Percentiles rank a stretch among this genome's conserved stretches.
These are phyloP conservation scores for Myopa tessellatipennis DNA, from an alignment of 2,888 invertebrate species.

Conservation along the genomic window DNA sequence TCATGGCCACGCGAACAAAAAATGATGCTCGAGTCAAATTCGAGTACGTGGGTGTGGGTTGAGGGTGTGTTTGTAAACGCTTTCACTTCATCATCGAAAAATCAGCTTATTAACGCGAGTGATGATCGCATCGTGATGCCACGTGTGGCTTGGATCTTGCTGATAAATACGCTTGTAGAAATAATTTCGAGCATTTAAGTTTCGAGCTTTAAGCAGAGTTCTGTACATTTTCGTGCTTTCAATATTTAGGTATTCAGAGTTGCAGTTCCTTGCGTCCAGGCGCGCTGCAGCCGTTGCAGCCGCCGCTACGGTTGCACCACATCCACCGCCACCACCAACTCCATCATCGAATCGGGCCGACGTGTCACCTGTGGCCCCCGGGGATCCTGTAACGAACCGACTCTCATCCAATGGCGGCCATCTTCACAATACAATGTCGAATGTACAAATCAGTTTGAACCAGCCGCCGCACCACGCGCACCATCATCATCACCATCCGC, in stretches of 20 bases:
- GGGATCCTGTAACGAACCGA: background rate
- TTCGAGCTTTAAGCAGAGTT: too few species aligned
- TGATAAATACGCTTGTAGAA: too few species aligned
- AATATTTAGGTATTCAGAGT: conserved; percentile 63
- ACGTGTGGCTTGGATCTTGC: too few species aligned
- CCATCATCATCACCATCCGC: conserved; percentile 48
- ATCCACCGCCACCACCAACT: conserved; percentile 44
- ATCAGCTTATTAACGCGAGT: too few species aligned
- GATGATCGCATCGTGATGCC: too few species aligned
- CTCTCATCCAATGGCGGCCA: conserved; percentile 59
- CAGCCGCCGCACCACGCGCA: conserved; percentile 40
- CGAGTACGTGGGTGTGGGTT: too few species aligned
- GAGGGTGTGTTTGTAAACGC: too few species aligned
- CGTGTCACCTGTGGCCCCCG: conserved; percentile 22
- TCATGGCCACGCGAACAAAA: too few species aligned
- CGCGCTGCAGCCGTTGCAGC: conserved; percentile 69
- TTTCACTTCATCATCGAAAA: too few species aligned
- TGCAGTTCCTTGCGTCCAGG: conserved; percentile 68
- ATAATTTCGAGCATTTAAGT: too few species aligned
- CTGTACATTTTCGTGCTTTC: too few species aligned
- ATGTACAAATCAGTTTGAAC: background rate
- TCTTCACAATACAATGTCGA: conserved; percentile 57
- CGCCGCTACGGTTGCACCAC: conserved; percentile 68
- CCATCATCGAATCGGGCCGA: conserved; percentile 8
- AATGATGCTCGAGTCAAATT: too few species aligned